phyloP scores from a whole-genome alignment of 2,797 vertebrate species.

The Tragopan temminckii region DNA sequence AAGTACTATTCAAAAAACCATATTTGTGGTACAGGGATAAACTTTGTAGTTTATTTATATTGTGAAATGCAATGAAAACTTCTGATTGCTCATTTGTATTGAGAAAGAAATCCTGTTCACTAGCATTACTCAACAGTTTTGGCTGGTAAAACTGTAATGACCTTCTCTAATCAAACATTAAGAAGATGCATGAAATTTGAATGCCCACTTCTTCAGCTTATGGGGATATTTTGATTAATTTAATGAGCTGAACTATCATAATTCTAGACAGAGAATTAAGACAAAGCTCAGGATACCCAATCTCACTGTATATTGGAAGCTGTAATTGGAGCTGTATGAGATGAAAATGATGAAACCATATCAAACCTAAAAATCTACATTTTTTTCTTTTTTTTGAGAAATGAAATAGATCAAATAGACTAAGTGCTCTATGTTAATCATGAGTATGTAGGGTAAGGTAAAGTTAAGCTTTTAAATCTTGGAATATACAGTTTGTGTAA shows the following conservation, averaged over 20 bases:
- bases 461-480: constrained; percentile 81
- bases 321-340: constrained; percentile 59
- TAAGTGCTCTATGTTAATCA: constrained; percentile 85
- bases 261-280: constrained; percentile 74
- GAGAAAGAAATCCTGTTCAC: constrained; percentile 76
- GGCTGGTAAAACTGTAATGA: constrained; percentile 75
- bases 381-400: constrained; percentile 74
- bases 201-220: constrained; percentile 80
- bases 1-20: constrained; percentile 78
- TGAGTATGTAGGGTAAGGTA: constrained; percentile 80
- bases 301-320: constrained; percentile 70
- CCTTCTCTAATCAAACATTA: constrained; percentile 74
- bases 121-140: constrained; percentile 68
- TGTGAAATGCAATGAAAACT: constrained; percentile 82
- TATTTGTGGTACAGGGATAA: constrained; percentile 81
- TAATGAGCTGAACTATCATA: constrained; percentile 68
- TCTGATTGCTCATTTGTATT: constrained; percentile 72
- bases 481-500: constrained; percentile 82
- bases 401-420: constrained; percentile 77
- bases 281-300: constrained; percentile 72
- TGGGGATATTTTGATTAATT: constrained; percentile 63
- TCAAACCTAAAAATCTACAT: constrained; percentile 79
- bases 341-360: constrained; percentile 82
- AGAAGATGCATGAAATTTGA: constrained; percentile 74
- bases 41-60: constrained; percentile 81